Base-by-base conservation (phyloP, 2,888 invertebrate species). In the Lasioglossum lativentre region DNA sequence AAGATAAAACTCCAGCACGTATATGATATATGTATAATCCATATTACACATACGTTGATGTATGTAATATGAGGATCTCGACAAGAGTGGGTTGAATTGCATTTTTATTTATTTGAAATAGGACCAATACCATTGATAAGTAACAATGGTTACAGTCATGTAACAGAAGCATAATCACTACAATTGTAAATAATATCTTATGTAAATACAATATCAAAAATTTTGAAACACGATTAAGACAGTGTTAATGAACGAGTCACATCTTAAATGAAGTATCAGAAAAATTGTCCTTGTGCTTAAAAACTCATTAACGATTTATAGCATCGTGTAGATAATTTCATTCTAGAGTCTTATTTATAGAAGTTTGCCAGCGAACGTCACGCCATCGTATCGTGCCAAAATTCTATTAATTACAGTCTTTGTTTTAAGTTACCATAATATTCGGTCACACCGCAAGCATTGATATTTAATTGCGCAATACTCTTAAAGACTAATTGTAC, bases 361-460 rank as follows among this genome's bases (percentile, higher is more conserved):
- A 70, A 70, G n/a, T 77, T 70, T 42, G 47, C 47, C 68, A 23
- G 34, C n/a, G 4, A n/a, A 42, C 27, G n/a, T 63, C n/a, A 73
- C 45, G n/a, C 27, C 66, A 86, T 77, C 45, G 19, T 70, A 70
- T 77, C 73, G 85, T 89, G 90, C 90, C 88, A 89, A 88, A 85
- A 16, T 76, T 47, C n/a, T 63, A 75, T 70, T 75, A 68, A 42
- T 14, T 81, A 77, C 34, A 27, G 34, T 45, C 16, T 34, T 56
- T 59, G 56, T 30, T 27, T 38, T 78, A 78, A 63, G 30, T n/a
- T 75, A 75, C 16, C 0, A 30, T 76, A 76, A 68, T n/a, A 23
- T 34, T 66, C n/a, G 14, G 34, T 47, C n/a, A 38, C 30, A 30
- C 68, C 10, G 1, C 34, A 59, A 52, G 1, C 40, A 19, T 30